Evolutionary conservation across 2,113 vertebrate species (phyloP), one percentile per base, ranked within the genome.

Genomic region (Cercopithecus mona): DNA sequence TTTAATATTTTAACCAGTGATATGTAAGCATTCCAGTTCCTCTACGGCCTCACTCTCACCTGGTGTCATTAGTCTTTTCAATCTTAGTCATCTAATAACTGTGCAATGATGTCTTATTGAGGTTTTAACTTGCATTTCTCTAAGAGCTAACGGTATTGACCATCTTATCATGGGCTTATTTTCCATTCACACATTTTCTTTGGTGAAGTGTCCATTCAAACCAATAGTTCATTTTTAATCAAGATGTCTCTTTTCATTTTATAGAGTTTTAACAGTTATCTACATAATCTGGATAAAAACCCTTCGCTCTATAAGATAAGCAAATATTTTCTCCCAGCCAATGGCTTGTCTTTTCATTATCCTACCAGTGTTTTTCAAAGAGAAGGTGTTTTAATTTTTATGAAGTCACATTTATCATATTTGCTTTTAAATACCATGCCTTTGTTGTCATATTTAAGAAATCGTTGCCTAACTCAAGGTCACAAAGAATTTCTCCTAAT

Each of bases 21-120:
- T 0, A 4, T 9, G 8, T 16, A 48, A 52, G 35, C 4, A 9
- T 27, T 87, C 66, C 45, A 30, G 16, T 2, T 7, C 40, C 80
- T 23, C 5, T 23, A 9, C 52, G 22, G n/a, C 7, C 10, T 1
- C 8, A 5, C 17, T 43, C 27, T 7, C 30, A 45, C 38, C 61
- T 8, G 0, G 59, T 27, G 1, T 5, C 6, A 13, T 17, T 27
- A 8, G 4, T 3, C 66, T 2, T 30, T n/a, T 10, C 0, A n/a
- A 2, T 1, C 20, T 20, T 10, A 20, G n/a, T 11, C 93, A 30
- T 20, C 78, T 6, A 8, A 17, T 14, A 0, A 23, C 14, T 4
- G 30, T 7, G 35, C 17, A 0, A 0, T 1, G 3, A 25, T 3
- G 0, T 4, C 48, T n/a, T 8, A 9, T 0, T 16, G 45, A 8